Evolutionary conservation across 2,888 invertebrate species (phyloP).

Genomic region (Caenorhabditis becei): DNA sequence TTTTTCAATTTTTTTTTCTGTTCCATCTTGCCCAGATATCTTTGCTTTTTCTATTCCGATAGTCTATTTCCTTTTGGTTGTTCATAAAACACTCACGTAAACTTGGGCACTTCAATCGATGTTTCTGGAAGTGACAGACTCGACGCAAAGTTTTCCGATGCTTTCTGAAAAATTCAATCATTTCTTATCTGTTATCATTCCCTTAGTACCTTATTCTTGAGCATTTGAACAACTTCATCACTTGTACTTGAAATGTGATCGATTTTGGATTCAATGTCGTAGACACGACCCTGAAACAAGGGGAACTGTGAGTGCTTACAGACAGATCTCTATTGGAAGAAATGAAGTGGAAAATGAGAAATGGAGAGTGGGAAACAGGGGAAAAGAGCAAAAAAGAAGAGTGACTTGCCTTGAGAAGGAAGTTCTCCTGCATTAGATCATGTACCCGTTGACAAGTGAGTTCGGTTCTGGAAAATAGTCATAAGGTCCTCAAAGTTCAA

Average conservation of each 20-base stretch:
- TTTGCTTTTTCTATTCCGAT: not conserved
- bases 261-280: slow-evolving; percentile 66
- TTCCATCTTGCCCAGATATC: not conserved
- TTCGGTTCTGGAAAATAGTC: slow-evolving; percentile 65
- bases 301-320: not conserved
- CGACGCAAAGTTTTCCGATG: slow-evolving; percentile 42
- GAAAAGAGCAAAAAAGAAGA: not conserved
- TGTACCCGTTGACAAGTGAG: slow-evolving; percentile 66
- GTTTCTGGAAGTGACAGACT: slow-evolving; percentile 59
- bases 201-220: slow-evolving; percentile 30
- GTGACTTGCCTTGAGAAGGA: slow-evolving; percentile 54
- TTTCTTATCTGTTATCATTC: not conserved
- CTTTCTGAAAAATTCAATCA: slow-evolving; percentile 34
- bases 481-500: too few relatives aligned
- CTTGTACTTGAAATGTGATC: slow-evolving; percentile 55
- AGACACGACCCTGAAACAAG: slow-evolving; percentile 53
- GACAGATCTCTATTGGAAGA: not conserved
- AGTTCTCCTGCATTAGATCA: slow-evolving; percentile 72
- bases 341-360: not conserved
- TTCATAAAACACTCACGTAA: slow-evolving; percentile 14
- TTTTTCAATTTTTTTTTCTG: too few relatives aligned
- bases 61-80: not conserved
- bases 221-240: slow-evolving; percentile 55
- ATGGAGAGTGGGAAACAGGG: not conserved
- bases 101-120: slow-evolving; percentile 40